Percentiles rank a stretch among this genome's conserved stretches.
These are phyloP conservation scores for Patagioenas fasciata DNA, from an alignment of 2,113 vertebrate genomes.

Conservation along the genomic window DNA sequence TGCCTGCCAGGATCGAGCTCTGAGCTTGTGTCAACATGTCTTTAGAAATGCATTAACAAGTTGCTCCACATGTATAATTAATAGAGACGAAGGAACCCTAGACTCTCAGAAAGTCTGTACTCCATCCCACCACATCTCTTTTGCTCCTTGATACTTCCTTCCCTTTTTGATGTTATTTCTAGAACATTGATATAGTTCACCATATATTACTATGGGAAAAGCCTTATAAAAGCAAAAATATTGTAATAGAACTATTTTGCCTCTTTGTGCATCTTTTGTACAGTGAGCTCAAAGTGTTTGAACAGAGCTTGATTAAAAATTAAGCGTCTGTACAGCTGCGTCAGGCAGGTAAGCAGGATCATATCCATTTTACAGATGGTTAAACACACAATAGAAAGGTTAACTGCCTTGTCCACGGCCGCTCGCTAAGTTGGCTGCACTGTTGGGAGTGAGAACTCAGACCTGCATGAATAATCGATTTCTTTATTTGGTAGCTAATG, in stretches of 20 bases:
- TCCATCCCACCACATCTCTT: neutral
- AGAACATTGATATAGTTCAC: neutral
- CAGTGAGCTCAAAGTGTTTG: neutral
- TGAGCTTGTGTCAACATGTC: neutral
- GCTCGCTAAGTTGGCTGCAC: neutral
- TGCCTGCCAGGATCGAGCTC: neutral
- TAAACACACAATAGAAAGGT: slow-evolving; percentile 44
- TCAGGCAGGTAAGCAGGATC: slow-evolving; percentile 29
- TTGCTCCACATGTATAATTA: slow-evolving; percentile 57
- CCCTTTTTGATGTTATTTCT: neutral
- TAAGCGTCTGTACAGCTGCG: slow-evolving; percentile 3
- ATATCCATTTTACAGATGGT: slow-evolving; percentile 51
- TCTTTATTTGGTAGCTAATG: neutral
- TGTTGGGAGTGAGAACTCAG: neutral
- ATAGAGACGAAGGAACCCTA: slow-evolving; percentile 26
- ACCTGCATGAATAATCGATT: neutral
- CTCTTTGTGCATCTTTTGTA: neutral
- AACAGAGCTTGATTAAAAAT: slow-evolving; percentile 57
- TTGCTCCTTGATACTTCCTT: neutral
- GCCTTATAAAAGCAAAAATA: neutral
- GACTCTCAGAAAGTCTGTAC: neutral
- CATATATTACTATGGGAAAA: neutral
- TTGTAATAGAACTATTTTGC: neutral
- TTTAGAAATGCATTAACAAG: slow-evolving; percentile 56
- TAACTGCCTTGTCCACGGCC: neutral